A percentile compares a stretch with the other conserved stretches of the same genome.
These are phyloP conservation scores for Clarias gariepinus DNA, from an alignment of 2,113 vertebrate genomes.

Conservation along the genomic window DNA sequence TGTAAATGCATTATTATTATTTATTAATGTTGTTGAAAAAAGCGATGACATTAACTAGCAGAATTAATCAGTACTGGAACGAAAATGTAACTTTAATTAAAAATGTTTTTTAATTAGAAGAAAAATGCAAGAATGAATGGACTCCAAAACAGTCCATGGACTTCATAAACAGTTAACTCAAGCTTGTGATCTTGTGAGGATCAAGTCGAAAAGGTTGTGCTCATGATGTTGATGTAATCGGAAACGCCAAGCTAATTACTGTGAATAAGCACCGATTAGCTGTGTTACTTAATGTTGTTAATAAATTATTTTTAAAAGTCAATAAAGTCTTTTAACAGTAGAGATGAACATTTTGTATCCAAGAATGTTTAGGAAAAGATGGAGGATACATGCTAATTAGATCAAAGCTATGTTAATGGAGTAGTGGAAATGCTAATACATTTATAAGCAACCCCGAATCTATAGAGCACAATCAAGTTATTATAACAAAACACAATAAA, in stretches of 20 bases:
- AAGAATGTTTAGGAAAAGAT: not conserved
- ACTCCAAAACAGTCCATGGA: no score
- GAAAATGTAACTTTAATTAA: not conserved
- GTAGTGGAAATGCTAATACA: not conserved
- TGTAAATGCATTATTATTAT: not conserved
- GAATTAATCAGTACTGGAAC: not conserved
- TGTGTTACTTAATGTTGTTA: not conserved
- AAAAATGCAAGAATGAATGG: not conserved
- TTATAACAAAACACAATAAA: not conserved
- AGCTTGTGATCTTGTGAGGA: not conserved
- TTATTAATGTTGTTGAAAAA: not conserved
- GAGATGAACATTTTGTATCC: not conserved
- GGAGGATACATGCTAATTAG: conserved; percentile 39
- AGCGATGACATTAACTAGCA: not conserved
- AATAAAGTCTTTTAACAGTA: not conserved
- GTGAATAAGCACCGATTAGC: not conserved
- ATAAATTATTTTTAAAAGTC: not conserved
- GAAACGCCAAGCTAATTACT: not conserved
- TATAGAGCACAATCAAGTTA: not conserved
- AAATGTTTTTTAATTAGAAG: not conserved
- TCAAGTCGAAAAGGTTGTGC: not conserved
- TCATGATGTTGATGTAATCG: not conserved
- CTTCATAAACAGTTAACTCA: not conserved
- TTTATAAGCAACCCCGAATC: not conserved
- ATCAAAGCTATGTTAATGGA: conserved; percentile 38